phyloP scores from a whole-genome alignment of 2,113 vertebrate genomes.

The Gasterosteus nipponicus region DNA sequence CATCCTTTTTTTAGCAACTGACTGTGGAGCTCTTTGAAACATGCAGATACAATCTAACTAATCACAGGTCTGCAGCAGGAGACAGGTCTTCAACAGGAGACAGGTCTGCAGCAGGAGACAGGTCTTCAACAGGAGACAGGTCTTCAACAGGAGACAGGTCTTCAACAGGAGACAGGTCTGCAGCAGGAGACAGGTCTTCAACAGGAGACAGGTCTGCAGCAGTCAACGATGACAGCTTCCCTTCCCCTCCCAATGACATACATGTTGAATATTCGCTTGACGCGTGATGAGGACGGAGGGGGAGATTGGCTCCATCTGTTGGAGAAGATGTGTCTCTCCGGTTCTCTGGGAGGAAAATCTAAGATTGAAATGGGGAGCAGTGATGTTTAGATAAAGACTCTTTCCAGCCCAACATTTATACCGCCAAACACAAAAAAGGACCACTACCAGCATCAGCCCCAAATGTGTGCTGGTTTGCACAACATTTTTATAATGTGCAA shows the following conservation, averaged over 20 bases:
- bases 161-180: no score
- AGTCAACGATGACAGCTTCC: constrained; percentile 37
- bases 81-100: no score
- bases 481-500: not conserved
- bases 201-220: constrained; percentile 38
- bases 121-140: no score
- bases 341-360: not conserved
- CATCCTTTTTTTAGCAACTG: constrained; percentile 6
- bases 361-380: not conserved
- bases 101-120: no score
- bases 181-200: no score
- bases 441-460: not conserved
- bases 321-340: not conserved
- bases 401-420: not conserved
- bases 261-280: constrained; percentile 50
- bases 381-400: not conserved
- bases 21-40: constrained; percentile 11
- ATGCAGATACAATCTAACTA: constrained; percentile 2
- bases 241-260: constrained; percentile 50
- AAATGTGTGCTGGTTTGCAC: not conserved
- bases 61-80: no score
- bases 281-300: constrained; percentile 14
- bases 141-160: no score
- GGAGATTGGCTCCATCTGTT: constrained; percentile 53
- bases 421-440: not conserved